Evolutionary conservation across 2,888 invertebrate species (phyloP).

Genomic region (Serrognathus titanus): DNA sequence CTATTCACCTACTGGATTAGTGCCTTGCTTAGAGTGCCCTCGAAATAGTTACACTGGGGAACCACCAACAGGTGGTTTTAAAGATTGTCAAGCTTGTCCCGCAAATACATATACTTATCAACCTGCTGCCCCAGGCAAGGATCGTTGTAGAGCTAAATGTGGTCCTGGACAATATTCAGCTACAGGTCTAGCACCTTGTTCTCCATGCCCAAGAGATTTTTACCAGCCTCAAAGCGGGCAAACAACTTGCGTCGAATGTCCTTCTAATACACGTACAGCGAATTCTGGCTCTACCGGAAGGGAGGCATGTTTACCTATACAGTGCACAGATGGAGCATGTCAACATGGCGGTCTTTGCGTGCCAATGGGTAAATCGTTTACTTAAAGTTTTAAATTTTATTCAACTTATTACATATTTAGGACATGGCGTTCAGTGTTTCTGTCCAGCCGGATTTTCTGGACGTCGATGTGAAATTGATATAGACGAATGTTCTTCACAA

Average conservation of each 20-base stretch:
- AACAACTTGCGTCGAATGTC: constrained; percentile 84
- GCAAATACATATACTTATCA: constrained; percentile 87
- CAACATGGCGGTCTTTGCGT: constrained; percentile 89
- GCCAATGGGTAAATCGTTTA: constrained; percentile 59
- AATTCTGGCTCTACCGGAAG: constrained; percentile 74
- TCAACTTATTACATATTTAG: constrained; percentile 23
- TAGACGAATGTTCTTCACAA: constrained; percentile 90
- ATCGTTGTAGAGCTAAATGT: constrained; percentile 84
- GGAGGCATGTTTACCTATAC: constrained; percentile 83
- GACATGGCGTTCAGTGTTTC: constrained; percentile 86
- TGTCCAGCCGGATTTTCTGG: constrained; percentile 95
- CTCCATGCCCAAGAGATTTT: constrained; percentile 87
- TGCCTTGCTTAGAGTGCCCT: constrained; percentile 91
- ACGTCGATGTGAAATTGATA: constrained; percentile 88
- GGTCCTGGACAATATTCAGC: constrained; percentile 86
- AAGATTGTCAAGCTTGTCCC: constrained; percentile 91
- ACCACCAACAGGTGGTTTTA: constrained; percentile 86
- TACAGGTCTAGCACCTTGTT: constrained; percentile 84
- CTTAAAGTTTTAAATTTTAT: not conserved
- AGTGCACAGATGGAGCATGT: constrained; percentile 83
- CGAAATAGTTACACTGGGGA: constrained; percentile 85
- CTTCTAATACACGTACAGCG: constrained; percentile 84
- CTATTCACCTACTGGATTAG: constrained; percentile 90
- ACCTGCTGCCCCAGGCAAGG: constrained; percentile 81
- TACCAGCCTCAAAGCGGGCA: constrained; percentile 85